These are phyloP conservation scores for Drosophila ercepeae DNA, from an alignment of 1,140 invertebrate species.

Conservation along the genomic window DNA sequence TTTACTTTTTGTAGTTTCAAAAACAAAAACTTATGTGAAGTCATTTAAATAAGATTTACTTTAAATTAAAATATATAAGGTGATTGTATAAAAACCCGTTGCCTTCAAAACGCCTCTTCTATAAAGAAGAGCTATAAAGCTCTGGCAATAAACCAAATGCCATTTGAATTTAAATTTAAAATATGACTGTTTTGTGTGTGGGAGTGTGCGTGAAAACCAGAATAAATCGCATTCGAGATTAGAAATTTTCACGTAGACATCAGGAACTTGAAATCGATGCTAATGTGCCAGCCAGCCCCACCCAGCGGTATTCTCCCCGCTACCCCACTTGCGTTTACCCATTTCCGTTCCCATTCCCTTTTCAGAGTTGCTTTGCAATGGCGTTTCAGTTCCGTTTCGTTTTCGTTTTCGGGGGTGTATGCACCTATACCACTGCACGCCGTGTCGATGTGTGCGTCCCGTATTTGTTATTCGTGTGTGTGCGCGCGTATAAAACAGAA, in stretches of 20 bases:
- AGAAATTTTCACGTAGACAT: conserved; percentile 50
- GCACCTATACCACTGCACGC: conserved; percentile 30
- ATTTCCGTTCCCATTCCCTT: conserved; percentile 5
- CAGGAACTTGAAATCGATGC: conserved; percentile 56
- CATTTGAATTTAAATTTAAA: background rate
- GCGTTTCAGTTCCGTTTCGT: conserved; percentile 37
- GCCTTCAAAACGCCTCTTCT: too few species aligned
- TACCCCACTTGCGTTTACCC: too few species aligned
- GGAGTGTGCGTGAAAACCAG: background rate
- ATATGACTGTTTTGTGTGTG: background rate
- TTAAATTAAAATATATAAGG: too few species aligned
- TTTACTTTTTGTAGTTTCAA: too few species aligned
- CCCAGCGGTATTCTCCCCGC: conserved; percentile 18
- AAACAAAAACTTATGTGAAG: too few species aligned
- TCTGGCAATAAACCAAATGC: too few species aligned
- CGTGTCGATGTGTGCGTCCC: conserved; percentile 46
- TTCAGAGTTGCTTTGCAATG: conserved; percentile 25
- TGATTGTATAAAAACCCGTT: too few species aligned
- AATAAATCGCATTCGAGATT: conserved; percentile 52
- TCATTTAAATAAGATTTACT: too few species aligned
- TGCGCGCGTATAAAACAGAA: conserved; percentile 81
- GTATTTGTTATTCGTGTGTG: conserved; percentile 61
- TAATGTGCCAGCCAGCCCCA: conserved; percentile 22
- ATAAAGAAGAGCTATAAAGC: too few species aligned
- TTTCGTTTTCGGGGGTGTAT: conserved; percentile 77